Base-by-base conservation (phyloP, 2,888 invertebrate species). In the Sthenelais limicola region DNA sequence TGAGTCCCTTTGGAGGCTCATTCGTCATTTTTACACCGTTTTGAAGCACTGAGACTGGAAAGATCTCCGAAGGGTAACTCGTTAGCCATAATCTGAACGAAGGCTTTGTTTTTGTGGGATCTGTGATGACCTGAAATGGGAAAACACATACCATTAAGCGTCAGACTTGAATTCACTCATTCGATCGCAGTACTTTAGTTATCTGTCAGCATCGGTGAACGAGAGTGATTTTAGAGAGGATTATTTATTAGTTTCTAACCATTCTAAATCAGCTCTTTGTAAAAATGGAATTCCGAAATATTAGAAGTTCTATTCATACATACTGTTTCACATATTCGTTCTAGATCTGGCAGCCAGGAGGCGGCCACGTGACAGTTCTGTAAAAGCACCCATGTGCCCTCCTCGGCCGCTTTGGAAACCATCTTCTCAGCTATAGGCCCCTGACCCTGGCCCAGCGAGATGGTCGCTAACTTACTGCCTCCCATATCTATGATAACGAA, bases 21-120 rank as follows among this genome's bases (percentile, higher is more conserved):
- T 87, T 88, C 33, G 86, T 87, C 86, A 88, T 88, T 76, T 88
- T 88, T 73, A 88, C 83, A 15, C 86, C 84, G 74, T 86, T 87
- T 77, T 88, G 87, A n/a, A 88, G 80, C n/a, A 88, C 83, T 1
- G 86, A 85, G 3, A 87, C 87, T 1, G 88, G 88, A 78, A 88
- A 88, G 5, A 76, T 82, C n/a, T 84, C 82, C 0, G 86, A 85
- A 7, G 88, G 87, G 73, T 87, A 87, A 75, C 87, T 88, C 33
- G 87, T 88, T 78, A 88, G 75, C 88, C 88, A 88, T 43, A 88
- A 81, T 12, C 88, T 80, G 81, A 88, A 88, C 0, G 80, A 75
- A 4, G 82, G 79, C 71, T 86, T 82, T 1, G 85, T 84, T 30
- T 73, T 79, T 12, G 75, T 72, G 3, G 83, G 70, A 74, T 87